Base-by-base conservation (phyloP, 2,797 vertebrate species). In the Pseudochirops corinnae region DNA sequence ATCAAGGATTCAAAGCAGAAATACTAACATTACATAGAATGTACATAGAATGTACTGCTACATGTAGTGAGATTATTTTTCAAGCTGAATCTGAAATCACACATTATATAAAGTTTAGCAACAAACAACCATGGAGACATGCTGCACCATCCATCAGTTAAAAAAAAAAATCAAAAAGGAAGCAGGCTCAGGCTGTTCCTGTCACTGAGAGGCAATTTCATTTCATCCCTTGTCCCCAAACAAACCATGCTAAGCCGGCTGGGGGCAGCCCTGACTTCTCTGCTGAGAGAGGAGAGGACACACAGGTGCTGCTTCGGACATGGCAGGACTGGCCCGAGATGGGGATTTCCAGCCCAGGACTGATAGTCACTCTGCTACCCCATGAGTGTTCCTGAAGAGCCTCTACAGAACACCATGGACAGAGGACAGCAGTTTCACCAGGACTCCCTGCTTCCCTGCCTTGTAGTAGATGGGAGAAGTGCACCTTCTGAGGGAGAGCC, bases 11-110 rank as follows among this genome's bases (percentile, higher is more conserved):
- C 98, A 98, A 98, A 99, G 98, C 98, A 98, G 99, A 98, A 99
- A 98, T 98, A 99, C 99, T 99, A 99, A 99, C 98, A 98, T 99
- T 98, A 99, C 99, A 99, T 98, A 99, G 98, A 99, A 99, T 99
- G 98, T 99, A 99, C 99, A 99, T 98, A 99, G 98, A 99, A 99
- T 99, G 98, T 98, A 98, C 99, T 98, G 98, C 98, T 99, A 99
- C 99, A 99, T 99, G 99, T 99, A 99, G 98, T 99, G 99, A 99
- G 98, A 99, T 99, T 99, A 99, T 98, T 99, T 96, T 98, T 98
- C 98, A 99, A 99, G 98, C 98, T 98, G 98, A 98, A 98, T 99
- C 96, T 98, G 98, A 98, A 98, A 98, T 98, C 98, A 99, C 98
- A 98, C 98, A 96, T 98, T 99, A 98, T 99, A 99, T 99, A 99